phyloP scores from a whole-genome alignment of 2,113 vertebrate species.

The Lepus timidus region DNA sequence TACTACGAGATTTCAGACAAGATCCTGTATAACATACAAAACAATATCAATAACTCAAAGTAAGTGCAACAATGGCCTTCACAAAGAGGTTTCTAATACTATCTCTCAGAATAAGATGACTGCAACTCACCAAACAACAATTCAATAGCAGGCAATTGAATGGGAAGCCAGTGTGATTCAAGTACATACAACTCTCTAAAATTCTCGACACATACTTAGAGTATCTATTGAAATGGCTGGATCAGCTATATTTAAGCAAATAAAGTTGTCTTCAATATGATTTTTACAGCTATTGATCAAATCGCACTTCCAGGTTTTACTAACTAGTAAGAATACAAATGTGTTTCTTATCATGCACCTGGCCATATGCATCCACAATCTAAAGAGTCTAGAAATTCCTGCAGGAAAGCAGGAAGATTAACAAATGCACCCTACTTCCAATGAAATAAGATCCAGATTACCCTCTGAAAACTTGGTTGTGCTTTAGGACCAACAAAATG shows the following conservation, averaged over 20 bases:
- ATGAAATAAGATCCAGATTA: background rate
- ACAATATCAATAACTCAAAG: background rate
- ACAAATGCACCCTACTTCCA: background rate
- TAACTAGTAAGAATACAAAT: background rate
- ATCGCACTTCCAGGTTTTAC: background rate
- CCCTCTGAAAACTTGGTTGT: background rate
- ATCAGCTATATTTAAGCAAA: background rate
- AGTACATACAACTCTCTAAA: background rate
- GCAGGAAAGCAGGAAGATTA: background rate
- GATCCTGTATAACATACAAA: background rate
- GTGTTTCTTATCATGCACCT: background rate
- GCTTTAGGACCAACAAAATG: background rate
- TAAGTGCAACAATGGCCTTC: background rate
- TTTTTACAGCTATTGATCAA: background rate
- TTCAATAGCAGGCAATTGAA: background rate
- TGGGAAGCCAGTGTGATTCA: background rate
- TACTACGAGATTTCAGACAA: background rate
- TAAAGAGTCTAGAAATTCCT: background rate
- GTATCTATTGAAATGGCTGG: background rate
- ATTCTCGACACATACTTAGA: background rate
- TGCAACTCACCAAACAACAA: background rate
- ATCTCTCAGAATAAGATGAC: background rate
- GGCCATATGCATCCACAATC: background rate
- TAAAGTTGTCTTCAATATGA: background rate
- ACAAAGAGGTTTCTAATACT: background rate